phyloP scores from a whole-genome alignment of 2,888 invertebrate species.

The Marasmarcha lunaedactyla region DNA sequence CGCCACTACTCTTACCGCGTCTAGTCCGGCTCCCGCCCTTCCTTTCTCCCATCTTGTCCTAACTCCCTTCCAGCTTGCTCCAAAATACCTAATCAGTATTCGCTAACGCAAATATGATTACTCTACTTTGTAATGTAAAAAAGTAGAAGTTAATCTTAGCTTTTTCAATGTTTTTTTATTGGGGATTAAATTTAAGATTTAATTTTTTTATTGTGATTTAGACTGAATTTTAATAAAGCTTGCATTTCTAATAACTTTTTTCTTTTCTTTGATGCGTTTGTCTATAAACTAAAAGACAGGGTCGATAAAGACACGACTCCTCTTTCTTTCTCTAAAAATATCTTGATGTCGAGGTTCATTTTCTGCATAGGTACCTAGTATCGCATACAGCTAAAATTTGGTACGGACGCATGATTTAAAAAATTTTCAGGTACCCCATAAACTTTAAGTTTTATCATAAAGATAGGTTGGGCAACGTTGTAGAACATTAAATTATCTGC shows the following conservation, averaged over 20 bases:
- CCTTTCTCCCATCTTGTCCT: constrained; percentile 24
- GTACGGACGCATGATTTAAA: too few species aligned
- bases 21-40: constrained; percentile 62
- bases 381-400: too few species aligned
- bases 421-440: too few species aligned
- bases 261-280: constrained; percentile 42
- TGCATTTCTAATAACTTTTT: constrained; percentile 47
- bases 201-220: constrained; percentile 38
- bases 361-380: too few species aligned
- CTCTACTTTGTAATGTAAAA: constrained; percentile 43
- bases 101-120: constrained; percentile 54
- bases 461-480: too few species aligned
- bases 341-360: too few species aligned
- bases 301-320: constrained; percentile 51
- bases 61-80: constrained; percentile 20
- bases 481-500: too few species aligned
- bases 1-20: constrained; percentile 91
- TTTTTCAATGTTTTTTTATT: constrained; percentile 44
- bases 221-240: constrained; percentile 69
- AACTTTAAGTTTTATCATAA: too few species aligned
- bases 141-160: constrained; percentile 47
- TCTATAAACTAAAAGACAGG: constrained; percentile 24
- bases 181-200: constrained; percentile 36
- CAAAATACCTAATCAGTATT: constrained; percentile 56
- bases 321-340: neutral